A percentile compares a stretch with the other conserved stretches of the same genome.
These are phyloP conservation scores for Oostethus manadensis DNA, from an alignment of 2,113 vertebrate species.

Conservation along the genomic window DNA sequence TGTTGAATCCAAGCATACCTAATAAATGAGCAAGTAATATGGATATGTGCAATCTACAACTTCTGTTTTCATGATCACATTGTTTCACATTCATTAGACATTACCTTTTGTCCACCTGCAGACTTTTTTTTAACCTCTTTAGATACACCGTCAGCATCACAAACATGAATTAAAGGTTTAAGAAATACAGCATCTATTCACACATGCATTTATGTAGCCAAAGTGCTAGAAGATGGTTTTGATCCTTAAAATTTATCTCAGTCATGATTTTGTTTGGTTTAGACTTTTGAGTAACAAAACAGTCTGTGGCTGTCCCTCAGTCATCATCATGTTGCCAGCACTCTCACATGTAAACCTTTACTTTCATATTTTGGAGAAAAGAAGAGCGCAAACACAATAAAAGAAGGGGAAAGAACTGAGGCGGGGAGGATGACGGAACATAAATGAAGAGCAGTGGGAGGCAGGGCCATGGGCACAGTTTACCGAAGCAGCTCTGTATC, in stretches of 20 bases:
- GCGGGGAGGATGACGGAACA: constrained; percentile 24
- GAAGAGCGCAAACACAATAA: constrained; percentile 39
- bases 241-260: constrained; percentile 24
- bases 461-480: constrained; percentile 59
- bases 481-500: constrained; percentile 71
- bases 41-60: constrained; percentile 23
- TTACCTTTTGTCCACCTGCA: constrained; percentile 48
- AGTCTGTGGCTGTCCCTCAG: constrained; percentile 23
- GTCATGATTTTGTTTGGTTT: constrained; percentile 7
- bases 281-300: constrained; percentile 13
- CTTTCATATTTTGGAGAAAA: constrained; percentile 27
- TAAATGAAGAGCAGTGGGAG: constrained; percentile 55
- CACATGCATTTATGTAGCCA: constrained; percentile 46
- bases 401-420: constrained; percentile 29
- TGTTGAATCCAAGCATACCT: constrained; percentile 1
- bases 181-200: constrained; percentile 35
- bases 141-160: constrained; percentile 50
- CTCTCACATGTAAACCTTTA: constrained; percentile 42
- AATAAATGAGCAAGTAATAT: constrained; percentile 8
- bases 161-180: constrained; percentile 47
- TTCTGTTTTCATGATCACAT: constrained; percentile 37
- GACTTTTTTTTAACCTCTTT: constrained; percentile 41
- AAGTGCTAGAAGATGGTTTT: constrained; percentile 45
- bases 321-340: constrained; percentile 39
- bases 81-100: constrained; percentile 36